Conservation (phyloP, 2,113 vertebrate genomes). For the Melanerpes aurifrons region DNA sequence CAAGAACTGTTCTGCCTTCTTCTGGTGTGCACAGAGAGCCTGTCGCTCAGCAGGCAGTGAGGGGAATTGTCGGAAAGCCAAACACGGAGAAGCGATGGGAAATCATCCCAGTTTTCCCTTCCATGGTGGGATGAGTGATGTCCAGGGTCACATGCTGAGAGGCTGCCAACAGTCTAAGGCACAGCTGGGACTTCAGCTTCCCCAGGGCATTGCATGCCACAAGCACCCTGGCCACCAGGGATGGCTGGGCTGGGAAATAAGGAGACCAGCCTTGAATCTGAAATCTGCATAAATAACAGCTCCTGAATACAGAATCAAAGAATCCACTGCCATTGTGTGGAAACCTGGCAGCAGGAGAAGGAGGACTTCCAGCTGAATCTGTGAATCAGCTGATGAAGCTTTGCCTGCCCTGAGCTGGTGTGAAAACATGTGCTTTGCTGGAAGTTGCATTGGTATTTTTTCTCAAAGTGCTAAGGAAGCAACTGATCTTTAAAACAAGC, state of each 20-base stretch:
- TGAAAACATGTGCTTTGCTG: neutral
- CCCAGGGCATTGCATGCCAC: neutral
- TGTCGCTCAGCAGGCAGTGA: slow-evolving; percentile 12
- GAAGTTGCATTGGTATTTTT: neutral
- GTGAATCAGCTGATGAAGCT: neutral
- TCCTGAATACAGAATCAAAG: neutral
- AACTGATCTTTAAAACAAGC: neutral
- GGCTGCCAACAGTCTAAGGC: neutral
- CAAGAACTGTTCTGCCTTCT: slow-evolving; percentile 7
- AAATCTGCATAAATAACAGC: neutral
- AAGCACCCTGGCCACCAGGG: neutral
- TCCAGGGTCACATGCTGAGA: neutral
- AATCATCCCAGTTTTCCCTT: neutral
- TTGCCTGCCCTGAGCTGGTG: neutral
- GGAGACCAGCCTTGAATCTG: neutral
- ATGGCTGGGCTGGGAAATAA: neutral
- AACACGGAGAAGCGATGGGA: neutral
- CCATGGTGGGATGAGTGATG: neutral
- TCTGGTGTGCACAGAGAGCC: neutral
- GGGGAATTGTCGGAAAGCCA: slow-evolving; percentile 9
- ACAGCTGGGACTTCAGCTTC: neutral
- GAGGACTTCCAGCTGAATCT: neutral
- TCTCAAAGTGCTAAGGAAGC: neutral
- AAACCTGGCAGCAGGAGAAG: neutral
- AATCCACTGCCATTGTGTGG: neutral